Evolutionary conservation across 2,888 invertebrate genomes (phyloP).

Genomic region (Phytoseiulus persimilis): DNA sequence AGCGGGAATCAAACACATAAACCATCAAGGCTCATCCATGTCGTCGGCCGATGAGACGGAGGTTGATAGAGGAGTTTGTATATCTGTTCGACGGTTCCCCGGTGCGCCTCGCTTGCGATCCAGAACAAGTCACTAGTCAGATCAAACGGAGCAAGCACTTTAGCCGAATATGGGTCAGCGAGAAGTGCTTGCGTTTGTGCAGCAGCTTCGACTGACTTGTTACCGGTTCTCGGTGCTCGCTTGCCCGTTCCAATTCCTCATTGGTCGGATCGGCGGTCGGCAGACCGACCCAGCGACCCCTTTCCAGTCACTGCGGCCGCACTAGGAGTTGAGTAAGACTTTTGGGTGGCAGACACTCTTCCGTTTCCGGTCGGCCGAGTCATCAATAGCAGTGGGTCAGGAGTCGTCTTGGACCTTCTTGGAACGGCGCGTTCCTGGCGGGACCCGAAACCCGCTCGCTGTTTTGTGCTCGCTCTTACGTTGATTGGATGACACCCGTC

Average conservation of each 20-base stretch:
- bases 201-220: background rate
- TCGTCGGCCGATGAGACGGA: background rate
- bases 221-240: background rate
- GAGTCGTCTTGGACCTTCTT: background rate
- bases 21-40: background rate
- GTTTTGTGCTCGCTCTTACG: background rate
- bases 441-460: background rate
- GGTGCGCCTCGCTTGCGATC: background rate
- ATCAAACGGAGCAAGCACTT: background rate
- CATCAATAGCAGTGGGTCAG: slow-evolving; percentile 5
- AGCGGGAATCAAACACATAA: background rate
- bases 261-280: background rate
- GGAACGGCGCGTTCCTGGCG: background rate
- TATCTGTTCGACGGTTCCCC: background rate
- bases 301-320: background rate
- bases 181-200: background rate
- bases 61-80: background rate
- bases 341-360: background rate
- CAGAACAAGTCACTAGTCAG: background rate
- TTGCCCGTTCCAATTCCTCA: background rate
- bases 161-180: background rate
- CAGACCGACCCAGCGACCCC: background rate
- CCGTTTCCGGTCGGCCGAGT: slow-evolving; percentile 5
- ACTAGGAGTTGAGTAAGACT: background rate
- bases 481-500: slow-evolving; percentile 5